A percentile compares a stretch with the other conserved stretches of the same genome.
phyloP scores from a whole-genome alignment of 2,888 invertebrate genomes.

The Agonum fuliginosum region DNA sequence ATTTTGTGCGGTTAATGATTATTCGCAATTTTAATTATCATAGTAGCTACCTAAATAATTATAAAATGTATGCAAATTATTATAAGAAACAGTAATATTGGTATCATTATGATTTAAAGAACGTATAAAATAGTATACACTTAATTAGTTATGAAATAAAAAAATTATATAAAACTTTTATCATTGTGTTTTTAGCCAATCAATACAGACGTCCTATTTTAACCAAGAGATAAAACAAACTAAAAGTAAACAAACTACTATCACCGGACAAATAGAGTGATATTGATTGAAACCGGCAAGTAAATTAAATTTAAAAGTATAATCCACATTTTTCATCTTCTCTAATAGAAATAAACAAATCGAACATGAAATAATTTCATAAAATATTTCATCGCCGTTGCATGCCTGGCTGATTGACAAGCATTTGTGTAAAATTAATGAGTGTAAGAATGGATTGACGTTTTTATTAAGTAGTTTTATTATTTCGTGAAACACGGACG shows the following conservation, averaged over 20 bases:
- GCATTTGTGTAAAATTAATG: neutral
- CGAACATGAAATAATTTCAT: neutral
- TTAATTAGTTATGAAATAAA: neutral
- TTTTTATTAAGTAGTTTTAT: neutral
- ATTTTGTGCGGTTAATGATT: too few species aligned
- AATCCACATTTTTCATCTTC: neutral
- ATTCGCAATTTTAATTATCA: too few species aligned
- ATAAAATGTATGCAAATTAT: too few species aligned
- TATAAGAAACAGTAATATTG: too few species aligned
- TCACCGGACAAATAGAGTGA: neutral
- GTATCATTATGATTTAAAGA: too few species aligned
- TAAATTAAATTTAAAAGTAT: neutral
- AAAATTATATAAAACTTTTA: neutral
- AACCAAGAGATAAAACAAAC: neutral
- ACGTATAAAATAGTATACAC: too few species aligned
- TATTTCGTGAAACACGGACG: slow-evolving; percentile 2
- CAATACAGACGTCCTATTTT: neutral
- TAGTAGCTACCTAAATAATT: too few species aligned
- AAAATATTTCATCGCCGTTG: neutral
- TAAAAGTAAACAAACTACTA: neutral
- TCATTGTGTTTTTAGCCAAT: neutral
- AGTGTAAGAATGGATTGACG: slow-evolving; percentile 2
- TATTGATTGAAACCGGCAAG: neutral
- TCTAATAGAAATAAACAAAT: neutral
- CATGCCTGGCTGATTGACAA: neutral